phyloP scores from a whole-genome alignment of 2,797 vertebrate species.

The Alcedo atthis region DNA sequence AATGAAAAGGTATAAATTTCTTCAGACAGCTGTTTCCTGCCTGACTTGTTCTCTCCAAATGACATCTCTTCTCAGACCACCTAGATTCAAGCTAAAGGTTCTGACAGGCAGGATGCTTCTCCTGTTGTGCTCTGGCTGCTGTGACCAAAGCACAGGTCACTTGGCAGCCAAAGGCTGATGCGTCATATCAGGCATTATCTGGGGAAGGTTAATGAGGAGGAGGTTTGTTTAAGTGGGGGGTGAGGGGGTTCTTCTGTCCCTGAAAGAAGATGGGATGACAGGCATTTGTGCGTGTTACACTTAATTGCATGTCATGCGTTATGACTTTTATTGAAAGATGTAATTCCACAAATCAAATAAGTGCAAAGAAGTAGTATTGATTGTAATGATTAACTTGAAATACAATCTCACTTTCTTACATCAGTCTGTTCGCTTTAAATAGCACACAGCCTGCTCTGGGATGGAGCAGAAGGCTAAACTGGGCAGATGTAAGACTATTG shows the following conservation, averaged over 20 bases:
- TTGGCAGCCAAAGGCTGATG: background rate
- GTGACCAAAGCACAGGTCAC: background rate
- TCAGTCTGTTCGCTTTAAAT: background rate
- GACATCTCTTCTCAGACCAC: background rate
- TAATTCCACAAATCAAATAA: background rate
- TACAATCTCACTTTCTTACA: background rate
- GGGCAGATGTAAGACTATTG: background rate
- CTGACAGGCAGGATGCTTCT: background rate
- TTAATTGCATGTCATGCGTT: background rate
- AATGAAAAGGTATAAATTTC: background rate
- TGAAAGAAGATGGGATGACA: background rate
- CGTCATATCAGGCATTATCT: background rate
- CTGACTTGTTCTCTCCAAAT: background rate
- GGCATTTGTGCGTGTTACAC: background rate
- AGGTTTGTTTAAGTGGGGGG: background rate
- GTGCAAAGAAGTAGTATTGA: background rate
- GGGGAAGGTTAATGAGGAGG: background rate
- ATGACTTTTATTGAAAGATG: background rate
- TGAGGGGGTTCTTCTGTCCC: background rate
- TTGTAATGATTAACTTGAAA: slow-evolving; percentile 16
- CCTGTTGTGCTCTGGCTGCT: background rate
- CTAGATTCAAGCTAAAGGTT: background rate
- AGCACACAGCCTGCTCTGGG: background rate
- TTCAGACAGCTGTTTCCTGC: background rate
- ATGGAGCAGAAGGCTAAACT: slow-evolving; percentile 1